Evolutionary conservation across 2,797 vertebrate genomes (phyloP).

Genomic region (Neosilurus mollespiculum): DNA sequence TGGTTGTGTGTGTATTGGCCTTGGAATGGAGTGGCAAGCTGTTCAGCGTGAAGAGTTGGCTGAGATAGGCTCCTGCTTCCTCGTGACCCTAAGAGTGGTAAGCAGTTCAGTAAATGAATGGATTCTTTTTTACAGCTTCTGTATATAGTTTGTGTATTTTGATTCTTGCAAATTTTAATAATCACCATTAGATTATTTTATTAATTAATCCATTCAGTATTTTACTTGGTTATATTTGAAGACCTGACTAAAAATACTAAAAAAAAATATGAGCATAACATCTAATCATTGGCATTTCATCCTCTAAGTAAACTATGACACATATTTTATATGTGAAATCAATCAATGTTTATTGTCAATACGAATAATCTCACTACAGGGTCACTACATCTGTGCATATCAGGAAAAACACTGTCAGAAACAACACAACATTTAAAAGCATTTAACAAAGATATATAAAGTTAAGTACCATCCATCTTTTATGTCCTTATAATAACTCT

Average conservation of each 20-base stretch:
- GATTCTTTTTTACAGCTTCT: no score
- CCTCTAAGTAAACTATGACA: not conserved
- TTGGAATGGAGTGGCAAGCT: no score
- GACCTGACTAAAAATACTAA: not conserved
- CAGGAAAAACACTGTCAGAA: not conserved
- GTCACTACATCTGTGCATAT: not conserved
- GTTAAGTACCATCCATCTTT: not conserved
- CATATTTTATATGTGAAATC: not conserved
- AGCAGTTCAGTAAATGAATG: no score
- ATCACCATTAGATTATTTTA: not conserved
- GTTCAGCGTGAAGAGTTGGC: no score
- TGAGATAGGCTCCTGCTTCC: no score
- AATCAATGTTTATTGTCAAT: not conserved
- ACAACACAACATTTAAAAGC: not conserved
- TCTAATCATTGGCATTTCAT: not conserved
- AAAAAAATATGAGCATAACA: not conserved
- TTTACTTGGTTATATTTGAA: no score
- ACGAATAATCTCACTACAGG: not conserved
- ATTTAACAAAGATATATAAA: not conserved
- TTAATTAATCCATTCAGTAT: not conserved
- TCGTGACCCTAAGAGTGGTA: no score
- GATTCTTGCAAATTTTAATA: not conserved
- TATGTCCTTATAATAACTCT: no score
- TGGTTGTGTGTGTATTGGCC: no score
- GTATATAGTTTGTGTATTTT: constrained; percentile 3